These are phyloP conservation scores for Melipona beecheii DNA, from an alignment of 2,888 invertebrate genomes.

Conservation along the genomic window DNA sequence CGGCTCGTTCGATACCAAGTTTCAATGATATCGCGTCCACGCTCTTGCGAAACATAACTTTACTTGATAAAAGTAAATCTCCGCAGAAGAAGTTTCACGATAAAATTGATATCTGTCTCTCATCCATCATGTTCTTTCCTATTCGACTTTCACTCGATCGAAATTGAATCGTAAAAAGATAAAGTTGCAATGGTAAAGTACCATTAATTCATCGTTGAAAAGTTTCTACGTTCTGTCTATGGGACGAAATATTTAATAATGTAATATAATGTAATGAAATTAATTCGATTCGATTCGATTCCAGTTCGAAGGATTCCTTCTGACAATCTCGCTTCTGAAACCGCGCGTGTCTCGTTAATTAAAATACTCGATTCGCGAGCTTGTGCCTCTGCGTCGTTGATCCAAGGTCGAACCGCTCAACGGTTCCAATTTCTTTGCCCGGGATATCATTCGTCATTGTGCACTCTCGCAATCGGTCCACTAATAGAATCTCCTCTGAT, in stretches of 20 bases:
- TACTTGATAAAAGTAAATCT: neutral
- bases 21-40: too few relatives aligned
- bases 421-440: slow-evolving; percentile 78
- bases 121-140: neutral
- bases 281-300: too few relatives aligned
- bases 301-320: slow-evolving; percentile 1
- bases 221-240: too few relatives aligned
- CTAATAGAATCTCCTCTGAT: neutral
- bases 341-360: slow-evolving; percentile 21
- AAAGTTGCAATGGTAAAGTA: neutral
- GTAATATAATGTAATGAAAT: too few relatives aligned
- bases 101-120: neutral
- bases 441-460: slow-evolving; percentile 72
- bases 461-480: slow-evolving; percentile 56
- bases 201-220: too few relatives aligned
- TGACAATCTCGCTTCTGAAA: slow-evolving; percentile 13
- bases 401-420: slow-evolving; percentile 68
- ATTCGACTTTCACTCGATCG: neutral
- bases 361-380: slow-evolving; percentile 21
- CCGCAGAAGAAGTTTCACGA: neutral
- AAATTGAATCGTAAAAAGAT: neutral
- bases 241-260: too few relatives aligned
- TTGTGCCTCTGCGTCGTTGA: slow-evolving; percentile 7
- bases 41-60: too few relatives aligned
- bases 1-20: too few relatives aligned